Evolutionary conservation across 2,797 vertebrate species (phyloP).

Genomic region (Trichosurus vulpecula): DNA sequence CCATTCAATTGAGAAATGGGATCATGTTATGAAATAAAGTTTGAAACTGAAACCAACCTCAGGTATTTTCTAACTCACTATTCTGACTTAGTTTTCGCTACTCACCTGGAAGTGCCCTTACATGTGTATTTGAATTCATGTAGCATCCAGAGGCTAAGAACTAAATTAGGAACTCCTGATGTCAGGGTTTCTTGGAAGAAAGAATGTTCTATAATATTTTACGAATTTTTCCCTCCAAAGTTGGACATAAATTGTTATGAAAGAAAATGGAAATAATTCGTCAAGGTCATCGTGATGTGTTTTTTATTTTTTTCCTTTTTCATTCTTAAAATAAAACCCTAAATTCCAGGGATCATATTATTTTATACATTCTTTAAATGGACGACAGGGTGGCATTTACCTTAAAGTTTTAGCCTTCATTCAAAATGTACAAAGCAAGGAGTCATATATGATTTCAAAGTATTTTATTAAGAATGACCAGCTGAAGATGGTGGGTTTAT

Average conservation of each 20-base stretch:
- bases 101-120: not conserved
- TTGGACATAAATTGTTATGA: not conserved
- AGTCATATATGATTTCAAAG: constrained; percentile 18
- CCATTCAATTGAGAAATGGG: not conserved
- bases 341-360: not conserved
- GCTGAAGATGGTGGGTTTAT: constrained; percentile 11
- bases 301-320: not conserved
- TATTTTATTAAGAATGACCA: constrained; percentile 47
- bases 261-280: not conserved
- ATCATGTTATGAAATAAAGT: constrained; percentile 23
- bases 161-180: constrained; percentile 4
- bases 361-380: constrained; percentile 47
- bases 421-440: constrained; percentile 45
- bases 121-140: not conserved
- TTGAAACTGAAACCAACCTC: constrained; percentile 4
- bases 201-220: not conserved
- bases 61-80: not conserved
- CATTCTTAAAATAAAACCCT: not conserved
- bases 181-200: not conserved
- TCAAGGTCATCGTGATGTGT: not conserved
- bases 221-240: not conserved
- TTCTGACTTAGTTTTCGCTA: not conserved
- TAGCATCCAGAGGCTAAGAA: not conserved
- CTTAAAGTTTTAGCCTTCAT: constrained; percentile 46
- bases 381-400: constrained; percentile 28